Conservation (phyloP, 2,797 vertebrate species). For the Dendrocincla fuliginosa region DNA sequence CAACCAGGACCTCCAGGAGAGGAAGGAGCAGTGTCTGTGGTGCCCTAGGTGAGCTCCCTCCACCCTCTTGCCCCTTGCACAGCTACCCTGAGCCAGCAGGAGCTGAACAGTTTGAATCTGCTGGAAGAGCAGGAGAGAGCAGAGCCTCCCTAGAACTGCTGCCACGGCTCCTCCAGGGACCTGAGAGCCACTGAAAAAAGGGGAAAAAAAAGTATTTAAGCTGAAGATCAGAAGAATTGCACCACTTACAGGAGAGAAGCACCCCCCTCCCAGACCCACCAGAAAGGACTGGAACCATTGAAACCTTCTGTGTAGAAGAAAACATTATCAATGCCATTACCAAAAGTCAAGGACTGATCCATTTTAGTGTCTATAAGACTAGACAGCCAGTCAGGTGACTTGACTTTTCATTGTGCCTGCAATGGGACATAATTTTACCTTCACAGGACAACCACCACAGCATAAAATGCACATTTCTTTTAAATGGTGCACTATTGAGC, state of each 20-base stretch:
- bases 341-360: neutral
- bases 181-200: neutral
- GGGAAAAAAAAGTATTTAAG: neutral
- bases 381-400: neutral
- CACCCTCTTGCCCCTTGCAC: neutral
- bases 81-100: neutral
- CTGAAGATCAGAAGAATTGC: neutral
- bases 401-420: neutral
- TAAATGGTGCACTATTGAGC: neutral
- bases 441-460: neutral
- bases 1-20: neutral
- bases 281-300: neutral
- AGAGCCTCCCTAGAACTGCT: neutral
- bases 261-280: rapidly evolving
- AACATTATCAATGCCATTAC: neutral
- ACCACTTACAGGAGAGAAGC: neutral
- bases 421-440: neutral
- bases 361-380: neutral
- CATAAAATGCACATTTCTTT: neutral
- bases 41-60: neutral
- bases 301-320: neutral
- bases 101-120: neutral
- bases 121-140: neutral
- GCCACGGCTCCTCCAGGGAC: neutral
- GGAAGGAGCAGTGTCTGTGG: neutral